Evolutionary conservation across 1,140 invertebrate genomes (phyloP).

Genomic region (Drosophila yakuba): DNA sequence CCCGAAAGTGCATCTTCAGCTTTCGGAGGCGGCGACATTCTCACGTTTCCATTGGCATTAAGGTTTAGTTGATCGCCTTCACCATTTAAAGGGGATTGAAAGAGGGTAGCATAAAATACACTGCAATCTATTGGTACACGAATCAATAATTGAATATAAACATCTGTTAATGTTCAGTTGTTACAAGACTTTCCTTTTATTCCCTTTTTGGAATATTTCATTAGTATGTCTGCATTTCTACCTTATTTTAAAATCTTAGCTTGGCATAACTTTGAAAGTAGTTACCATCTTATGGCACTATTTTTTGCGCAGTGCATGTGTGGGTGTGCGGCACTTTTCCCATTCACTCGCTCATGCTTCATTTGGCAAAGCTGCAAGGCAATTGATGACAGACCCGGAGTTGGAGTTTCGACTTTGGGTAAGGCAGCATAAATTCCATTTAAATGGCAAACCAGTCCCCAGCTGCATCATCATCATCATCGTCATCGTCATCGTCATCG

Average conservation of each 20-base stretch:
- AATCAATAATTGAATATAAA: neutral
- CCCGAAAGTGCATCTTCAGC: conserved; percentile 74
- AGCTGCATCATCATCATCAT: conserved; percentile 35
- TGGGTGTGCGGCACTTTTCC: conserved; percentile 21
- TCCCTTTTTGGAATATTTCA: too few species aligned
- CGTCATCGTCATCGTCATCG: neutral
- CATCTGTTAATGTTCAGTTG: too few species aligned
- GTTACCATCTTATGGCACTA: neutral
- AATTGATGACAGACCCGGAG: conserved; percentile 67
- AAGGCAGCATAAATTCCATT: conserved; percentile 78
- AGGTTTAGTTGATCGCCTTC: conserved; percentile 69
- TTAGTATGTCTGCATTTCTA: too few species aligned
- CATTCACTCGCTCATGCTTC: conserved; percentile 57
- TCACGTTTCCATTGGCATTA: conserved; percentile 82
- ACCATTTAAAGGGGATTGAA: conserved; percentile 7
- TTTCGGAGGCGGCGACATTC: conserved; percentile 66
- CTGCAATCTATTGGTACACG: neutral
- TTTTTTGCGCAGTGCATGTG: conserved; percentile 15
- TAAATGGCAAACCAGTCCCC: conserved; percentile 70
- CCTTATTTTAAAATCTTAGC: too few species aligned
- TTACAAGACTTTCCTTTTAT: too few species aligned
- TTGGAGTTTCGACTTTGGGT: conserved; percentile 48
- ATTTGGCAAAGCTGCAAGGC: conserved; percentile 59
- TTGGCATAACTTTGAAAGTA: too few species aligned
- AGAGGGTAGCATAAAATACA: neutral